A percentile compares a stretch with the other conserved stretches of the same genome.
Conservation (phyloP, 2,113 vertebrate genomes). For the Bos indicus region DNA sequence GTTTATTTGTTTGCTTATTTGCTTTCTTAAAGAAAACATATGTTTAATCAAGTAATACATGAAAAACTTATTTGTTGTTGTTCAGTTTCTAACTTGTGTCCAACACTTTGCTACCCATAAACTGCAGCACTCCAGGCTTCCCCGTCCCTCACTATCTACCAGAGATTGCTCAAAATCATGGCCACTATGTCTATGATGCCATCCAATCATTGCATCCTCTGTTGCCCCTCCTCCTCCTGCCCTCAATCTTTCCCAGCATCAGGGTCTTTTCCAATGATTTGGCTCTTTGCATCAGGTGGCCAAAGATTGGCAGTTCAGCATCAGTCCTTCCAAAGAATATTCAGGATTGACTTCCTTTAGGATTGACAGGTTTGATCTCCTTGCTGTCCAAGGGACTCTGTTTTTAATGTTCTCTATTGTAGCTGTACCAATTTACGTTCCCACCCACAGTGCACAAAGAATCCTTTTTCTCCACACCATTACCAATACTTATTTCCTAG, state of each 20-base stretch:
- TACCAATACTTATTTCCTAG: neutral
- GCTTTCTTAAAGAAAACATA: neutral
- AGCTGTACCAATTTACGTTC: neutral
- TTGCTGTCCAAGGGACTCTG: neutral
- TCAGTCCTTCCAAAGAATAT: neutral
- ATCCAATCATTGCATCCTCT: neutral
- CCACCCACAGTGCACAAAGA: neutral
- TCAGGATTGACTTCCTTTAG: neutral
- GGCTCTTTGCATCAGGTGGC: neutral
- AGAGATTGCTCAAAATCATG: neutral
- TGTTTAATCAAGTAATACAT: neutral
- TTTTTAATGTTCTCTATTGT: neutral
- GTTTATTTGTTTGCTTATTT: neutral
- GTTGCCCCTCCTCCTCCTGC: neutral
- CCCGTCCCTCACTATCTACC: neutral
- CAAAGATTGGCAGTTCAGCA: neutral
- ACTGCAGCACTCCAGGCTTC: neutral
- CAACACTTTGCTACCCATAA: neutral
- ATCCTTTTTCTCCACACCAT: neutral
- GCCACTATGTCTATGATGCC: neutral
- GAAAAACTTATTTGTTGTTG: neutral
- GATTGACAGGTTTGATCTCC: neutral
- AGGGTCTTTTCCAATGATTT: neutral
- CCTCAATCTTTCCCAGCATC: neutral
- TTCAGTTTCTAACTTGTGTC: neutral